Percentiles rank a stretch among this genome's conserved stretches.
Conservation (phyloP, 2,888 invertebrate species). For the Xanthorhoe designata region DNA sequence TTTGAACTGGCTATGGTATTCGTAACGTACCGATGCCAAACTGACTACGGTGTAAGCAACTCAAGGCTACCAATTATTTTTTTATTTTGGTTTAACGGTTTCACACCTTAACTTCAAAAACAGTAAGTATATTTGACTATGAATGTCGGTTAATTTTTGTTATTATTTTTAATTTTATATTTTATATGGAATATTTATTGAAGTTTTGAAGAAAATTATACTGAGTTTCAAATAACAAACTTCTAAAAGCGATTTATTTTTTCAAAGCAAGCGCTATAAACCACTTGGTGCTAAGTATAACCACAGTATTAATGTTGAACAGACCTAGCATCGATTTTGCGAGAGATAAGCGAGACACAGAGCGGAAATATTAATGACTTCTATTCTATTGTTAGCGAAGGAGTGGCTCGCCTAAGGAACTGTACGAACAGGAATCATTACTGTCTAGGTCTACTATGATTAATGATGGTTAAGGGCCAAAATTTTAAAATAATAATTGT, state of each 20-base stretch:
- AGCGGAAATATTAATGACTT: constrained; percentile 44
- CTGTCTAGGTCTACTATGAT: background rate
- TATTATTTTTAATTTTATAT: no score
- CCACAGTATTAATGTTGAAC: background rate
- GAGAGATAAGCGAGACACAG: constrained; percentile 19
- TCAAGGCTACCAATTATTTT: background rate
- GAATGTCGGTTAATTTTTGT: no score
- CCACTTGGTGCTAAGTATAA: no score
- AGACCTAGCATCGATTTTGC: constrained; percentile 22
- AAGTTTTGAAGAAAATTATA: no score
- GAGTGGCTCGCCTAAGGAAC: constrained; percentile 31
- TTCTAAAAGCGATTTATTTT: no score
- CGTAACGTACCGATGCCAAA: constrained; percentile 12
- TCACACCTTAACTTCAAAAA: background rate
- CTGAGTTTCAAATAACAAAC: no score
- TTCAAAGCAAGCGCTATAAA: no score
- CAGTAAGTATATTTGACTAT: background rate
- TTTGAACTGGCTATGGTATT: constrained; percentile 5
- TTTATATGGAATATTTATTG: no score
- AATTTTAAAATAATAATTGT: background rate
- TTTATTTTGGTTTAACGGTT: background rate
- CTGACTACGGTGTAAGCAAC: constrained; percentile 6
- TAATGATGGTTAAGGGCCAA: background rate
- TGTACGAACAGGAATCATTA: constrained; percentile 15
- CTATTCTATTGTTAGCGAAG: constrained; percentile 41